Evolutionary conservation across 2,888 invertebrate genomes (phyloP).

Genomic region (Ceramica pisi): DNA sequence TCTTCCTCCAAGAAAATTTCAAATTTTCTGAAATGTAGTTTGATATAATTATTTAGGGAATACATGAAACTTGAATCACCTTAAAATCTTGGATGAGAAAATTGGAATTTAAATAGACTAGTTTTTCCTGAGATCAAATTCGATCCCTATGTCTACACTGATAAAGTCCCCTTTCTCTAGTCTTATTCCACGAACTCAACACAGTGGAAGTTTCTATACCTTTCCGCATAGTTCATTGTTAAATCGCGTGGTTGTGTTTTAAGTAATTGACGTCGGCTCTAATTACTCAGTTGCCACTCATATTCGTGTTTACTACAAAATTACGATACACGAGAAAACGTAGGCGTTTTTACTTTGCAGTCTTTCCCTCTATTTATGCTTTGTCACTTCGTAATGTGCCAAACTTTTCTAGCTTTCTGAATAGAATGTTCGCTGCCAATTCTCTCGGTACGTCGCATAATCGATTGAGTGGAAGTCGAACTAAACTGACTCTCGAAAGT

Average conservation of each 20-base stretch:
- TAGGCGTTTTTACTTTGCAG: constrained; percentile 20
- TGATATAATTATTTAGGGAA: constrained; percentile 1
- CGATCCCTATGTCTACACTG: constrained; percentile 6
- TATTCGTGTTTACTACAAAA: constrained; percentile 46
- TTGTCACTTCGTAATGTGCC: constrained; percentile 52
- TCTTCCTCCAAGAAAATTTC: neutral
- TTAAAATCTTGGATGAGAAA: constrained; percentile 31
- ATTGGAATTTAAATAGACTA: constrained; percentile 32
- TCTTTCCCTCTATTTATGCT: constrained; percentile 41
- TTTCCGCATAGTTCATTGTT: constrained; percentile 74
- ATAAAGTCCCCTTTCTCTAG: constrained; percentile 40
- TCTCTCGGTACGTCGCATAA: constrained; percentile 45
- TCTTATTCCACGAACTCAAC: neutral
- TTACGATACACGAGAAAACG: constrained; percentile 19
- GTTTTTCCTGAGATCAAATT: constrained; percentile 8
- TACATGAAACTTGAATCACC: constrained; percentile 20
- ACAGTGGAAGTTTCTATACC: constrained; percentile 48
- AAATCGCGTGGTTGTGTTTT: constrained; percentile 77
- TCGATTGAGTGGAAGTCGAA: constrained; percentile 53
- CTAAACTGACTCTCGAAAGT: constrained; percentile 44
- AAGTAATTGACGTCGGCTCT: constrained; percentile 76
- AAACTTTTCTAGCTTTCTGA: constrained; percentile 52
- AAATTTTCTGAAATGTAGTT: neutral
- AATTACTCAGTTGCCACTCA: constrained; percentile 72
- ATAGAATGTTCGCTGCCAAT: constrained; percentile 52